Conservation (phyloP, 2,888 invertebrate species). For the Zaprionus bogoriensis region DNA sequence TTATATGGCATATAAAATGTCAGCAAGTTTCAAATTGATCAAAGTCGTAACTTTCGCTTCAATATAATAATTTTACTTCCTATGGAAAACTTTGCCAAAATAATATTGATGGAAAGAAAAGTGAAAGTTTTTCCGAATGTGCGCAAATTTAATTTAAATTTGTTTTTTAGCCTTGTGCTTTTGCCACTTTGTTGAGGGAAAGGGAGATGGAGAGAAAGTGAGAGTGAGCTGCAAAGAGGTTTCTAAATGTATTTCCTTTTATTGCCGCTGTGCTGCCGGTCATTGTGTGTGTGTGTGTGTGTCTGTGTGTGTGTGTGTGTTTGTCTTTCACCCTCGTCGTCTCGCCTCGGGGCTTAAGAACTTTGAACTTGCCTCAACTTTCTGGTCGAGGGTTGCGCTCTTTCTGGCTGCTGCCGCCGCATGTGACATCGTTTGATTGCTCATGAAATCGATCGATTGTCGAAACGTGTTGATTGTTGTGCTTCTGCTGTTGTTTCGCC, state of each 20-base stretch:
- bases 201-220: neutral
- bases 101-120: constrained; percentile 29
- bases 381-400: constrained; percentile 43
- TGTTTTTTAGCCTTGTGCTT: constrained; percentile 39
- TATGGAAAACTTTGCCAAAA: constrained; percentile 22
- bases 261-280: constrained; percentile 44
- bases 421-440: constrained; percentile 74
- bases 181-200: constrained; percentile 22
- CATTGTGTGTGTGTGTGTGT: constrained; percentile 19
- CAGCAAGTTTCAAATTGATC: too few relatives aligned
- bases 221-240: neutral
- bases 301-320: constrained; percentile 17
- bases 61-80: constrained; percentile 14
- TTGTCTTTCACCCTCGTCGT: constrained; percentile 10
- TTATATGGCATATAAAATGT: too few relatives aligned
- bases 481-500: constrained; percentile 1
- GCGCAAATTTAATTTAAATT: constrained; percentile 64
- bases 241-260: constrained; percentile 63
- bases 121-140: constrained; percentile 30
- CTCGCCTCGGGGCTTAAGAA: constrained; percentile 54
- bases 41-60: neutral
- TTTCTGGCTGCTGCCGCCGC: constrained; percentile 40
- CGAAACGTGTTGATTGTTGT: constrained; percentile 70
- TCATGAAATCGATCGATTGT: constrained; percentile 78
- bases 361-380: constrained; percentile 75